A percentile compares a stretch with the other conserved stretches of the same genome.
Evolutionary conservation across 1,140 invertebrate species (phyloP).

Genomic region (Pseudachorutes palmiensis): DNA sequence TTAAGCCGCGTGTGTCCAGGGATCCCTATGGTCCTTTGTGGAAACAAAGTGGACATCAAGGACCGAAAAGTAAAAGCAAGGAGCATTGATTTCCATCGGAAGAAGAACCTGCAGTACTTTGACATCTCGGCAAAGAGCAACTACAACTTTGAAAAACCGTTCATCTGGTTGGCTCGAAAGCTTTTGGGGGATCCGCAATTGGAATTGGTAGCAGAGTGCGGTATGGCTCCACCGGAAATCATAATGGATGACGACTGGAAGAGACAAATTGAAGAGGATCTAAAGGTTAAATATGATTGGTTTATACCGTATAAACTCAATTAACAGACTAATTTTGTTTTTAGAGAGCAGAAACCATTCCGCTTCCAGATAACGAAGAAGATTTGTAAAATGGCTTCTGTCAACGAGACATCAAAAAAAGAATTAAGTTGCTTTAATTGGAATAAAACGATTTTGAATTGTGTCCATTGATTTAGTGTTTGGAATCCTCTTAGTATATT

Average conservation of each 20-base stretch:
- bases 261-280: too few species aligned
- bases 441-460: too few species aligned
- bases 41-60: slow-evolving; percentile 95
- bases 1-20: slow-evolving; percentile 97
- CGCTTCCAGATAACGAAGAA: too few species aligned
- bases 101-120: slow-evolving; percentile 99
- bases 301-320: too few species aligned
- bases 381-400: too few species aligned
- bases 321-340: too few species aligned
- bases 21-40: slow-evolving; percentile 95
- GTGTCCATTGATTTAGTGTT: too few species aligned
- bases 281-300: too few species aligned
- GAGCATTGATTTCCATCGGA: slow-evolving; percentile 97
- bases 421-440: too few species aligned
- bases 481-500: too few species aligned
- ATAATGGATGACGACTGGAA: slow-evolving; percentile 93
- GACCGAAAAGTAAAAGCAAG: slow-evolving; percentile 99
- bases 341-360: too few species aligned
- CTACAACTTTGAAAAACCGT: slow-evolving; percentile 99
- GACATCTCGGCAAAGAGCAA: slow-evolving; percentile 99
- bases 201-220: slow-evolving; percentile 98
- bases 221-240: slow-evolving; percentile 93
- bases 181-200: slow-evolving; percentile 96
- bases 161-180: slow-evolving; percentile 95
- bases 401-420: too few species aligned